Percentiles rank a stretch among this genome's conserved stretches.
Evolutionary conservation across 2,888 invertebrate species (phyloP).

Genomic region (Tenthredo scrophulariae): DNA sequence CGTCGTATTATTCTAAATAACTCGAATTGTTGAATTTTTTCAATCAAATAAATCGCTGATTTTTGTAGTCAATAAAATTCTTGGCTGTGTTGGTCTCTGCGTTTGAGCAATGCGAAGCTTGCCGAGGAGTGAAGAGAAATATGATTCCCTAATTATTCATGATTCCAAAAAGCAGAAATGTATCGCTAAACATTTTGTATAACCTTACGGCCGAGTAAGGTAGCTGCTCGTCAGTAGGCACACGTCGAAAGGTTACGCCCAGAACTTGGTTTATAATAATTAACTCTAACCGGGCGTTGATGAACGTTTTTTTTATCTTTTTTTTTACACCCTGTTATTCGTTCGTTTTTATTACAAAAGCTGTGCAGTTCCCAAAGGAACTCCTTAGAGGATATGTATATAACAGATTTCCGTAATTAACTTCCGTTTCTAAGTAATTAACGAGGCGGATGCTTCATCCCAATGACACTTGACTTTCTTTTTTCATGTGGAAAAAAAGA

Average conservation of each 20-base stretch:
- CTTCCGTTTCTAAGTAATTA: conserved; percentile 13
- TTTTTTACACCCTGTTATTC: not conserved
- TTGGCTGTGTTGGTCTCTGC: not conserved
- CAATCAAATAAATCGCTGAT: not conserved
- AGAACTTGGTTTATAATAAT: not conserved
- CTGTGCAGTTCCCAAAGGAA: not conserved
- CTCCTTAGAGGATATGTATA: conserved; percentile 2
- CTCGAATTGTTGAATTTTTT: not conserved
- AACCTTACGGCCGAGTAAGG: not conserved
- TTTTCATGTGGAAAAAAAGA: not conserved
- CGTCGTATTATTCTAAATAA: too few species aligned
- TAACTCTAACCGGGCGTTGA: not conserved
- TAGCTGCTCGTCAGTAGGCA: not conserved
- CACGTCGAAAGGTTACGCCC: not conserved
- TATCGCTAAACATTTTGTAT: not conserved
- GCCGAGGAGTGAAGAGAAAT: not conserved
- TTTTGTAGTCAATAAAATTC: not conserved
- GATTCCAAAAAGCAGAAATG: not conserved
- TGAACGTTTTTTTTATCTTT: not conserved
- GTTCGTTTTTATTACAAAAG: conserved; percentile 11
- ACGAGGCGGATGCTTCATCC: conserved; percentile 15
- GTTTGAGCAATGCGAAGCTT: not conserved
- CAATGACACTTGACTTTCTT: not conserved
- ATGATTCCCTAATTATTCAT: not conserved
- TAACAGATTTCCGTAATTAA: conserved; percentile 33